A percentile compares a stretch with the other conserved stretches of the same genome.
phyloP scores from a whole-genome alignment of 2,113 vertebrate species.

The Mirza zaza region DNA sequence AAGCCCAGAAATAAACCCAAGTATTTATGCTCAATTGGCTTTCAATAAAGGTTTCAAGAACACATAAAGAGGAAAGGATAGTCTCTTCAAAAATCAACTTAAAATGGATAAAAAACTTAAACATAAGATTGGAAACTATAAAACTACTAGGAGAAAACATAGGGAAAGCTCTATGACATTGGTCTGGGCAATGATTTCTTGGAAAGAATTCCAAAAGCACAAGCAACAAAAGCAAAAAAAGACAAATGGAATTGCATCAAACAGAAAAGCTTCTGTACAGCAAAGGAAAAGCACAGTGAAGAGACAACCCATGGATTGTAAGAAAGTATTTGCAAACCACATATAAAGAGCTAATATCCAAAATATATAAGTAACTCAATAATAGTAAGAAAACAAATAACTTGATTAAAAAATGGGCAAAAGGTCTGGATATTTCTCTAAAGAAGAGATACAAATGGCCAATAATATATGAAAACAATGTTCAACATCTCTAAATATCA shows the following conservation, averaged over 20 bases:
- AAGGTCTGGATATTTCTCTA: not conserved
- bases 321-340: not conserved
- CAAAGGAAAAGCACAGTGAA: not conserved
- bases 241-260: not conserved
- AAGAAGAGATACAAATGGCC: not conserved
- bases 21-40: not conserved
- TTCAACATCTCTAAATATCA: not conserved
- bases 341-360: not conserved
- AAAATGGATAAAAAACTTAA: not conserved
- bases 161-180: not conserved
- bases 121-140: not conserved
- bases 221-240: not conserved
- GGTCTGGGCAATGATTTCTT: not conserved
- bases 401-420: not conserved
- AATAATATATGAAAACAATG: not conserved
- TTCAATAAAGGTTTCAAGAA: not conserved
- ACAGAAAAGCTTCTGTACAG: not conserved
- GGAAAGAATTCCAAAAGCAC: not conserved
- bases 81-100: not conserved
- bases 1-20: not conserved
- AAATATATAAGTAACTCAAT: not conserved
- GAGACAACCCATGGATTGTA: not conserved
- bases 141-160: not conserved
- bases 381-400: not conserved
- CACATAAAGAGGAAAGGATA: not conserved